A percentile compares a stretch with the other conserved stretches of the same genome.
Evolutionary conservation across 92 coral and sea anemone species (phyloP).

Genomic region (Porites divaricata): DNA sequence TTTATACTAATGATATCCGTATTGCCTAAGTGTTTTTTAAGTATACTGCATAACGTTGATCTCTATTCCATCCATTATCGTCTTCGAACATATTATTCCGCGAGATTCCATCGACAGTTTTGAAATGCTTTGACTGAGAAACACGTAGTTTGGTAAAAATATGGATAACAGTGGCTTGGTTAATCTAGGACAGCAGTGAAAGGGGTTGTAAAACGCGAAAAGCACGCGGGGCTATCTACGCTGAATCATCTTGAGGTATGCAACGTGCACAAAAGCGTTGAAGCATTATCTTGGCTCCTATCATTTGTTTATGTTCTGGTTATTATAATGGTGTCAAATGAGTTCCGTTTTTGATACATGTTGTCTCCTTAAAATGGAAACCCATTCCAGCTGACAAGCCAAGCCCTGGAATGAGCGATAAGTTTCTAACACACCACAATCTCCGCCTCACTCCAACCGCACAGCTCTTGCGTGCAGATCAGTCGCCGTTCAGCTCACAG

Average conservation of each 20-base stretch:
- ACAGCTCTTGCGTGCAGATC: conserved; percentile 26
- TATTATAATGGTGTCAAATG: conserved; percentile 42
- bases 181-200: background rate
- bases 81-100: background rate
- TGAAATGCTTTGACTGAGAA: background rate
- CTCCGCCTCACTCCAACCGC: conserved; percentile 32
- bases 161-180: background rate
- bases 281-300: conserved; percentile 37
- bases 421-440: conserved; percentile 10
- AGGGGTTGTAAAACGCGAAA: background rate
- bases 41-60: conserved; percentile 1
- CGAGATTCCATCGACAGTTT: background rate
- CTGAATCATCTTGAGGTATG: background rate
- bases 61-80: conserved; percentile 4
- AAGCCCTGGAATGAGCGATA: conserved; percentile 43
- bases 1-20: background rate
- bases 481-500: background rate
- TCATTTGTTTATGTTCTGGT: conserved; percentile 57
- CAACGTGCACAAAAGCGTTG: conserved; percentile 7
- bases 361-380: conserved; percentile 37
- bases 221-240: conserved; percentile 17
- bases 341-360: conserved; percentile 29
- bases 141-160: background rate
- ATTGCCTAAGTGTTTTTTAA: conserved; percentile 8
- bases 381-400: conserved; percentile 51